Conservation (phyloP, 2,113 vertebrate genomes). For the Brachionichthys hirsutus region DNA sequence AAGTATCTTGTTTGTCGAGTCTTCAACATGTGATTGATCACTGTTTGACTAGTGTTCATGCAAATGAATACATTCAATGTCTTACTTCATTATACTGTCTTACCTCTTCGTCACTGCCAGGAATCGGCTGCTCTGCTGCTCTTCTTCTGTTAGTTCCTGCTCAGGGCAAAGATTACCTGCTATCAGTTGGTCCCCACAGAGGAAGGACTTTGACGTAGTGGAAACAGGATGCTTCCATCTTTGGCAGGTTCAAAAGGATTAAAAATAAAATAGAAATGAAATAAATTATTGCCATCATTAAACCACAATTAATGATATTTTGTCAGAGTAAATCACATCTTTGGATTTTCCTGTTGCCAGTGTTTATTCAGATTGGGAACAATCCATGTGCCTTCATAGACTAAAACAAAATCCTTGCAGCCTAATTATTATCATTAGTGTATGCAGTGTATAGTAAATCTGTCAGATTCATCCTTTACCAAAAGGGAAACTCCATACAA, state of each 20-base stretch:
- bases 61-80: conserved; percentile 27
- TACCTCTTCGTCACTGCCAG: conserved; percentile 49
- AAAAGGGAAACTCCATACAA: not conserved
- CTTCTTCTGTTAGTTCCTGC: conserved; percentile 51
- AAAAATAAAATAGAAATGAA: conserved; percentile 36
- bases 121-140: conserved; percentile 13
- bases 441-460: not conserved
- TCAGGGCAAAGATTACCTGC: conserved; percentile 70
- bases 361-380: conserved; percentile 10
- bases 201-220: conserved; percentile 57
- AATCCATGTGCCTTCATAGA: conserved; percentile 1
- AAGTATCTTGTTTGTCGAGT: not conserved
- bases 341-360: conserved; percentile 11
- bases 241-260: conserved; percentile 41
- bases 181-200: conserved; percentile 62
- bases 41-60: conserved; percentile 7
- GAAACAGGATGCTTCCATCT: conserved; percentile 47
- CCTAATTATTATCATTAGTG: too few relatives aligned
- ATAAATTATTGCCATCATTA: conserved; percentile 41
- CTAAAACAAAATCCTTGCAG: too few relatives aligned
- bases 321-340: conserved; percentile 30
- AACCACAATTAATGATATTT: conserved; percentile 18
- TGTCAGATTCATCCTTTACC: not conserved
- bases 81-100: conserved; percentile 17
- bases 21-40: conserved; percentile 2